A percentile compares a stretch with the other conserved stretches of the same genome.
phyloP scores from a whole-genome alignment of 1,140 invertebrate genomes.

The Trichoplusia ni region DNA sequence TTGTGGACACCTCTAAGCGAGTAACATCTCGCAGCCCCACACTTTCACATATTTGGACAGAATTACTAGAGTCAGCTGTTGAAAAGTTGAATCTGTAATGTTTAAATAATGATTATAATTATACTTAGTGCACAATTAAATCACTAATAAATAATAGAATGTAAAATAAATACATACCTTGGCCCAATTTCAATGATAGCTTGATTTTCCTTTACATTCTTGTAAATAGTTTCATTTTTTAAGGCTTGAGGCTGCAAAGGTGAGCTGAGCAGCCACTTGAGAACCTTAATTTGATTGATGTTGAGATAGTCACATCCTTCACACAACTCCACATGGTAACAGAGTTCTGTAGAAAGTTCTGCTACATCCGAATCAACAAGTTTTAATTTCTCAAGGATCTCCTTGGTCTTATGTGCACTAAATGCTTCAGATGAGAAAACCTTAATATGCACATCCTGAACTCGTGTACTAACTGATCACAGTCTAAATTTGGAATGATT shows the following conservation, averaged over 20 bases:
- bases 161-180: slow-evolving; percentile 77
- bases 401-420: slow-evolving; percentile 73
- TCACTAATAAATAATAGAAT: not conserved
- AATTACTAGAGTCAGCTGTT: slow-evolving; percentile 96
- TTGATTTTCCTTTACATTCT: slow-evolving; percentile 64
- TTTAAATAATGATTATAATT: not conserved
- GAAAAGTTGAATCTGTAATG: slow-evolving; percentile 92
- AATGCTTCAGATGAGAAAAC: slow-evolving; percentile 74
- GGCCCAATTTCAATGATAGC: slow-evolving; percentile 90
- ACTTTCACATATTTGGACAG: slow-evolving; percentile 95
- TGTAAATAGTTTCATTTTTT: slow-evolving; percentile 73
- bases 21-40: slow-evolving; percentile 88
- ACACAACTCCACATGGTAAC: slow-evolving; percentile 88
- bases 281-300: slow-evolving; percentile 81
- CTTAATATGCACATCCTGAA: slow-evolving; percentile 68
- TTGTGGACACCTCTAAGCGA: slow-evolving; percentile 90
- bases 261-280: slow-evolving; percentile 88
- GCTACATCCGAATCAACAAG: slow-evolving; percentile 67
- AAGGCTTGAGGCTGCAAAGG: slow-evolving; percentile 83
- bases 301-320: slow-evolving; percentile 78
- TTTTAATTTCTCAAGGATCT: slow-evolving; percentile 73
- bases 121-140: not conserved
- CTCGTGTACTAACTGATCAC: slow-evolving; percentile 4
- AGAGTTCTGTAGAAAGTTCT: slow-evolving; percentile 87
- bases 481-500: slow-evolving; percentile 24